phyloP scores from a whole-genome alignment of 2,797 vertebrate genomes.

The Bucorvus abyssinicus region DNA sequence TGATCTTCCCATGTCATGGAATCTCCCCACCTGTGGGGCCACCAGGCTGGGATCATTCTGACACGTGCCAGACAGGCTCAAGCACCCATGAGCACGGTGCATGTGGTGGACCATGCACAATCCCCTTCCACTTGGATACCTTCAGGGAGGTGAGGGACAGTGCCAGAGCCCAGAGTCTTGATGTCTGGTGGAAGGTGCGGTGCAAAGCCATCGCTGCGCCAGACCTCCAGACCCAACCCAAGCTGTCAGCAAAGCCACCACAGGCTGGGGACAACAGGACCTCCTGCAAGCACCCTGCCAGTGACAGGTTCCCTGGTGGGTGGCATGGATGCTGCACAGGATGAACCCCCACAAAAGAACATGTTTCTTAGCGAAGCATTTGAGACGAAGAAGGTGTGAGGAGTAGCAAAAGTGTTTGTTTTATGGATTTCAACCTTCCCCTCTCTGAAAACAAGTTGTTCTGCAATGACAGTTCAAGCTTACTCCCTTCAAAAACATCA shows the following conservation, averaged over 20 bases:
- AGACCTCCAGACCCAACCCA: background rate
- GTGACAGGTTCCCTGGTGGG: background rate
- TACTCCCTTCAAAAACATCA: constrained; percentile 57
- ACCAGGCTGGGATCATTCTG: background rate
- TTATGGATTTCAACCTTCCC: constrained; percentile 32
- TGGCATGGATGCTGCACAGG: background rate
- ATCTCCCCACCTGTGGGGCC: background rate
- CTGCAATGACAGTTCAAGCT: constrained; percentile 51
- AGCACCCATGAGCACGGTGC: background rate
- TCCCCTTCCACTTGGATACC: background rate
- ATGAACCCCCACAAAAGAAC: background rate
- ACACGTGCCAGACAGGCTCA: accelerated
- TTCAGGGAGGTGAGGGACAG: background rate
- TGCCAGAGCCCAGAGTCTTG: background rate
- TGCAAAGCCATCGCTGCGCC: background rate
- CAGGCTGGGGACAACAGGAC: background rate
- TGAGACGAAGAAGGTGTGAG: background rate
- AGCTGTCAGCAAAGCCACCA: background rate
- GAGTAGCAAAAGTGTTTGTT: background rate
- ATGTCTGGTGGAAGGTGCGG: accelerated
- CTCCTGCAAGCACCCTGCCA: background rate
- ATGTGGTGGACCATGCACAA: background rate
- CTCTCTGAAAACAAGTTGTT: constrained; percentile 50
- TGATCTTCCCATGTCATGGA: background rate
- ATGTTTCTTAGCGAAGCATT: background rate